Evolutionary conservation across 2,113 vertebrate genomes (phyloP), one percentile per base, ranked within the genome.

Genomic region (Columba janthina): DNA sequence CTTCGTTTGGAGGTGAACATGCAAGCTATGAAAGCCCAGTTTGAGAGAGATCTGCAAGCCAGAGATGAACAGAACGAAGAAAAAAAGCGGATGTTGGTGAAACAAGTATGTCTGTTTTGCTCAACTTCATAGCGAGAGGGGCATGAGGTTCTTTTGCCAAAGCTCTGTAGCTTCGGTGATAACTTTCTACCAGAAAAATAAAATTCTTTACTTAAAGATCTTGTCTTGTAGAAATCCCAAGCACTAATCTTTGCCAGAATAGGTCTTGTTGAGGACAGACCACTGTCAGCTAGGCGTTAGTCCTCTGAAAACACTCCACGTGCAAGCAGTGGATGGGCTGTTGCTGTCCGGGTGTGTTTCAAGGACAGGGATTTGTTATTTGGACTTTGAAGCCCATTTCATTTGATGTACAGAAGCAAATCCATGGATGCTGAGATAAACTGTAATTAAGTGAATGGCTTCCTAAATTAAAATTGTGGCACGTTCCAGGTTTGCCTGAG

Each of bases 1-100:
- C 98, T 99, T 18, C 98, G 99, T 12, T 97, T 99, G 94, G 99
- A 99, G 96, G 99, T 99, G 96, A 99, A 99, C 98, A 99, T 99
- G 99, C 99, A 99, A 98, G 99, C 99, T 81, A 99, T 99, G 99
- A 99, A 99, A 96, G 99, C 99, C 44, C 99, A 99, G 98, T 99
- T 99, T 67, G 99, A 99, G 88, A 96, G 99, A 64, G 99, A 99
- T 90, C 95, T 99, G 75, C 99, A 99, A 85, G 97, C 98, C 95
- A 98, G 98, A 72, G 99, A 99, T 13, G 99, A 99, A 58, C 99
- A 99, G 97, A 99, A 99, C 12, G 99, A 99, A 78, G 99, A 99
- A 88, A 99, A 99, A 95, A 99, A 99, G 96, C 98, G 99, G 72
- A 97, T 98, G 56, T 98, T 99, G 80, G 98, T 99, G 85, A 99